A percentile compares a stretch with the other conserved stretches of the same genome.
Conservation (phyloP, 2,113 vertebrate genomes). For the Hypomesus transpacificus region DNA sequence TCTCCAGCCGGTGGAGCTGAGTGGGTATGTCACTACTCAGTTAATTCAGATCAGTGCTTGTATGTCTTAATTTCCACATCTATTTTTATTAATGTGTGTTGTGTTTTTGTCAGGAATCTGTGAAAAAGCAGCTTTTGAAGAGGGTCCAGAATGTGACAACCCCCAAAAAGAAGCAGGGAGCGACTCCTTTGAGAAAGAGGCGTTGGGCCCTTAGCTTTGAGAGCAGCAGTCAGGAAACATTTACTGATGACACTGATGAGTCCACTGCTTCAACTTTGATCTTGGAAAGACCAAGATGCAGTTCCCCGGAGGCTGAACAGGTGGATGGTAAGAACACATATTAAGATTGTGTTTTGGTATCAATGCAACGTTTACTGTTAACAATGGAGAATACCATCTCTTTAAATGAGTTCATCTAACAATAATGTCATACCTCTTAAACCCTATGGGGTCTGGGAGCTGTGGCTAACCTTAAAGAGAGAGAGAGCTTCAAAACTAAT, state of each 20-base stretch:
- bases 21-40: too few species aligned
- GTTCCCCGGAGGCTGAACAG: conserved; percentile 5
- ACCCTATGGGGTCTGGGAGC: too few species aligned
- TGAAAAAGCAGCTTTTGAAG: conserved; percentile 21
- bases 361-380: too few species aligned
- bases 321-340: background rate
- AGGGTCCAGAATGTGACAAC: conserved; percentile 21
- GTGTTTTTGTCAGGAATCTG: conserved; percentile 13
- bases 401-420: too few species aligned
- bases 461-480: too few species aligned
- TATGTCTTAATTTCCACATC: background rate
- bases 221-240: background rate
- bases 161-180: conserved; percentile 17
- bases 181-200: conserved; percentile 19
- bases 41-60: background rate
- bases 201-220: background rate
- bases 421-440: too few species aligned
- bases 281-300: conserved; percentile 10
- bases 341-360: background rate
- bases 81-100: background rate
- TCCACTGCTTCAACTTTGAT: conserved; percentile 18
- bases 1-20: conserved; percentile 11
- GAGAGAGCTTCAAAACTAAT: too few species aligned
- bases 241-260: conserved; percentile 4
- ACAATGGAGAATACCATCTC: too few species aligned